Percentiles rank a stretch among this genome's conserved stretches.
phyloP scores from a whole-genome alignment of 64 coral and sea anemone genomes.

The Exaiptasia diaphana region DNA sequence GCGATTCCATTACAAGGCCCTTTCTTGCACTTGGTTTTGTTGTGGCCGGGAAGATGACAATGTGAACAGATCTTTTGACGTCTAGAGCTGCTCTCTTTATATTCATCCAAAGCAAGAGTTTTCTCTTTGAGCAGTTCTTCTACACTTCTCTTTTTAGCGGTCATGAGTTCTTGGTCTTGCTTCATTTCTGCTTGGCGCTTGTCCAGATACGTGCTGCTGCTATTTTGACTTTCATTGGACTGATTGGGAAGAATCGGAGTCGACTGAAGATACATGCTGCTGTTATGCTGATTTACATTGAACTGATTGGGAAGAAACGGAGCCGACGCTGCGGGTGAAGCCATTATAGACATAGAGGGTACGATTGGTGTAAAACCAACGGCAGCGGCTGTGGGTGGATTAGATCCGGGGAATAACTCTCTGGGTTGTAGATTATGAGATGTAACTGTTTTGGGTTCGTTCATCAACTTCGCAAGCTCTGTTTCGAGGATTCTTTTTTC shows the following conservation, averaged over 20 bases:
- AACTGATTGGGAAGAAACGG: background rate
- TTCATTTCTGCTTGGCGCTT: background rate
- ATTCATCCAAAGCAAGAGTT: background rate
- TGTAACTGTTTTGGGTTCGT: background rate
- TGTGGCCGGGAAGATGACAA: constrained; percentile 9
- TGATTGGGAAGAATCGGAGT: background rate
- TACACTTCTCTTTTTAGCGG: background rate
- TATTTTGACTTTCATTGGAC: background rate
- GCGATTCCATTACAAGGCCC: background rate
- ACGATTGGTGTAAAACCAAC: too few species aligned
- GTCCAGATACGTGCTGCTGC: background rate
- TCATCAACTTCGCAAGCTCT: background rate
- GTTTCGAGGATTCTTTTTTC: constrained; percentile 31
- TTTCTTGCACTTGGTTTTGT: background rate
- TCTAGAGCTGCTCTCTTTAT: background rate
- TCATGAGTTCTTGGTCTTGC: background rate
- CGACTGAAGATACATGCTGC: background rate
- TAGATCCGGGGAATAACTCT: constrained; percentile 1
- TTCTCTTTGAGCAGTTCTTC: background rate
- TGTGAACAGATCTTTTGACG: background rate
- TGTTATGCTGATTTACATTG: background rate
- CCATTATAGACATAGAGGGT: background rate
- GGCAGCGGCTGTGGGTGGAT: too few species aligned
- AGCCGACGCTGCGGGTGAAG: background rate
- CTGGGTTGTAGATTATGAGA: background rate